Conservation (phyloP, 2,797 vertebrate species). For the Trachops cirrhosus region DNA sequence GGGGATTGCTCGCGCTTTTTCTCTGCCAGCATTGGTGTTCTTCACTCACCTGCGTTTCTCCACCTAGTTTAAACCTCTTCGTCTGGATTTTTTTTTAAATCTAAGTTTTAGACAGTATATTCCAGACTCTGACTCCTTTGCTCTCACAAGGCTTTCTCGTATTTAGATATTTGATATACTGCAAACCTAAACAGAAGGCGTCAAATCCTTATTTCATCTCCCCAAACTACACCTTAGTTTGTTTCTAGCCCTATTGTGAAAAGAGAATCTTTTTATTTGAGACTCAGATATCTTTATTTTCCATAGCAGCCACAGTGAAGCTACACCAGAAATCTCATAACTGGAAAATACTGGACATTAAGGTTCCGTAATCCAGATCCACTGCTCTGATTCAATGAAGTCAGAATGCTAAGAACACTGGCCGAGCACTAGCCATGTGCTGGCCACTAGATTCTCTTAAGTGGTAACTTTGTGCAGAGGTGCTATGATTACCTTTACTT, state of each 20-base stretch:
- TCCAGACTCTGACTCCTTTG: neutral
- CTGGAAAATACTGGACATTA: neutral
- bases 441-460: neutral
- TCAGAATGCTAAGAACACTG: neutral
- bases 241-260: neutral
- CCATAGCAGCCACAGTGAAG: neutral
- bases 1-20: neutral
- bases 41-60: neutral
- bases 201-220: neutral
- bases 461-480: neutral
- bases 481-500: neutral
- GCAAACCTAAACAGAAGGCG: neutral
- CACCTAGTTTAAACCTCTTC: neutral
- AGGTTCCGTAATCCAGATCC: neutral
- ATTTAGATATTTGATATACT: neutral
- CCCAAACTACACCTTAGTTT: neutral
- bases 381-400: neutral
- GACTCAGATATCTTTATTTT: neutral
- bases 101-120: neutral
- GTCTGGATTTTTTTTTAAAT: neutral
- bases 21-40: neutral
- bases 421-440: neutral
- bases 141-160: neutral
- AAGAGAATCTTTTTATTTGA: neutral
- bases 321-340: neutral